Evolutionary conservation across 2,113 vertebrate species (phyloP).

Genomic region (Colossoma macropomum): DNA sequence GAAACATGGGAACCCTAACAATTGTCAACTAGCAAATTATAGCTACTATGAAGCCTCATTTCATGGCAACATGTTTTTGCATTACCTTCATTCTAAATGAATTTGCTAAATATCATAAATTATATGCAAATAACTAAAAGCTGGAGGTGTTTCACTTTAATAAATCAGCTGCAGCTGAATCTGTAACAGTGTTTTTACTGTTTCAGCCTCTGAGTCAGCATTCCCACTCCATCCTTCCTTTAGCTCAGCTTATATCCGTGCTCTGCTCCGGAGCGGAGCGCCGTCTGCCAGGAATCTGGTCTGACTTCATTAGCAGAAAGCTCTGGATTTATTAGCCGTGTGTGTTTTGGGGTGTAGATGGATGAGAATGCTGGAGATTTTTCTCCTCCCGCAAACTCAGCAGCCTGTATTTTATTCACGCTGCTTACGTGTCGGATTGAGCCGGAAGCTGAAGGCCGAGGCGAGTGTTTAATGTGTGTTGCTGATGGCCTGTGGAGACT

Average conservation of each 20-base stretch:
- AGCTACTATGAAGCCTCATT: no score
- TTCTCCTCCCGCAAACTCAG: neutral
- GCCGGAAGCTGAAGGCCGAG: no score
- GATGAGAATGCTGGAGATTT: neutral
- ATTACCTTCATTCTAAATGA: no score
- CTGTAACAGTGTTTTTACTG: neutral
- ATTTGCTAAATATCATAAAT: no score
- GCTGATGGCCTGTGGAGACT: slow-evolving; percentile 18
- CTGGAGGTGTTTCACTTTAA: no score
- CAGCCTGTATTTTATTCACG: neutral
- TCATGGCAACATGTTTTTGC: no score
- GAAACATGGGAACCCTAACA: no score
- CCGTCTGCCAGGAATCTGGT: neutral
- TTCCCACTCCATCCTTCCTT: neutral
- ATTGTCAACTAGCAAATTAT: no score
- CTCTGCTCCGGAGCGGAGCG: neutral
- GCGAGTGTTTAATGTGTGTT: slow-evolving; percentile 15
- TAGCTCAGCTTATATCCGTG: neutral
- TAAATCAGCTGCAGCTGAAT: no score
- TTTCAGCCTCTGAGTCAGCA: neutral
- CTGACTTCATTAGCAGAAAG: neutral
- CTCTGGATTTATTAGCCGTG: slow-evolving; percentile 18
- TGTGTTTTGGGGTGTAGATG: neutral
- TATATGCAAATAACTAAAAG: no score
- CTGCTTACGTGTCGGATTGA: no score